Evolutionary conservation across 2,113 vertebrate species (phyloP), one percentile per base, ranked within the genome.

Genomic region (Nansenia antarctica): DNA sequence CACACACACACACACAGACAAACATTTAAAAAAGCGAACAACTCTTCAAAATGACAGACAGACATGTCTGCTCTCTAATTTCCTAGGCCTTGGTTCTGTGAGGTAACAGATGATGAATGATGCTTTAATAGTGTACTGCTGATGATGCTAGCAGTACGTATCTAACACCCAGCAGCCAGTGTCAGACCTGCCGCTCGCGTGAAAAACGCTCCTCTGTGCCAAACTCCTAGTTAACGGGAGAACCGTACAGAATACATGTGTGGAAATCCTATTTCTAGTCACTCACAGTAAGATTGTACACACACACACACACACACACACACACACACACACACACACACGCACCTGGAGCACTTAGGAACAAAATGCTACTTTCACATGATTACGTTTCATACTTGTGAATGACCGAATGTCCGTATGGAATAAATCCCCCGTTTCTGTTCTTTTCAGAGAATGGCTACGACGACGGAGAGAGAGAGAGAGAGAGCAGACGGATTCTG

Each of bases 61-160:
- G 5, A 22, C 45, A 49, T 22, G n/a, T 49, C 12, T 30, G 54
- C 76, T 63, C 81, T 85, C 71, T 82, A 72, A 83, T 80, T 83
- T 81, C 66, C 76, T 71, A 59, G 70, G 59, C 61, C 39, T 65
- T 45, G 65, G 68, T 70, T 31, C 65, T 3, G 67, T 61, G 72
- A 81, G 73, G 39, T 77, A 67, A 74, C 53, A 67, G 65, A 26
- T 0, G 73, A 68, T 70, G 64, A 79, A 20, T n/a, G 73, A 73
- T 55, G 72, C 55, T 57, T 76, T 49, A 60, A 65, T 79, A 67
- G 67, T 37, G 12, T 69, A 63, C 4, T 11, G 31, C 42, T n/a
- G 53, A 63, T 69, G 61, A 68, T 52, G 67, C 60, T 63, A 29
- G 57, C 45, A 68, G 67, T 42, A 49, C 2, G 14, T 49, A 4